Conservation (phyloP, 2,888 invertebrate genomes). For the Ophioninae sp. region DNA sequence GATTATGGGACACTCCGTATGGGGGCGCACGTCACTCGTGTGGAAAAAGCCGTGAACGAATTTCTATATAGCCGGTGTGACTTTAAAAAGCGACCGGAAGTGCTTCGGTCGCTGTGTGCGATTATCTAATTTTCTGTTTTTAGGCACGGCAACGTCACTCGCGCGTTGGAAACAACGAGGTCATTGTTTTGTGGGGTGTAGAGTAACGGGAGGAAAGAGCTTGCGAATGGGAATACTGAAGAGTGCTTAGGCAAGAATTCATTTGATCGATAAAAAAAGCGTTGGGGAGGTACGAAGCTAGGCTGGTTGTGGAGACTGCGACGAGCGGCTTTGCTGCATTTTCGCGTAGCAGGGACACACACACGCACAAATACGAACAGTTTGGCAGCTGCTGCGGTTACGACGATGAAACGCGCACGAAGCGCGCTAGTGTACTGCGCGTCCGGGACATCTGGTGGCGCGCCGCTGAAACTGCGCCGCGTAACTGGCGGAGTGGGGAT, state of each 20-base stretch:
- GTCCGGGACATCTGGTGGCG: constrained; percentile 13
- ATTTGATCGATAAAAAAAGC: constrained; percentile 64
- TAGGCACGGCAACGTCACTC: not conserved
- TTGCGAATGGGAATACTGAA: not conserved
- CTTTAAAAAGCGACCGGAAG: not conserved
- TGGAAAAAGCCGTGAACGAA: not conserved
- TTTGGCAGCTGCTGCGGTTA: not conserved
- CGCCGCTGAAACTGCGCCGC: not conserved
- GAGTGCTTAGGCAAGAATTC: constrained; percentile 55
- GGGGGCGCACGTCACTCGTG: not conserved
- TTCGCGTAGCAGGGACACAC: constrained; percentile 20
- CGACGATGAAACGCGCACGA: not conserved
- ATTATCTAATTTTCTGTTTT: not conserved
- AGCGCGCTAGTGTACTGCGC: not conserved
- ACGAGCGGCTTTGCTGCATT: constrained; percentile 50
- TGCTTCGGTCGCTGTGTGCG: not conserved
- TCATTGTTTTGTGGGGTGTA: constrained; percentile 49
- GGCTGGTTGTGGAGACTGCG: constrained; percentile 45
- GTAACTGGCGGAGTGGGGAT: not conserved
- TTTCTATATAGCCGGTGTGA: not conserved
- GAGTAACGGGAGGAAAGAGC: not conserved
- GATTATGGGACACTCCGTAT: not conserved
- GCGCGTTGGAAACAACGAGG: not conserved
- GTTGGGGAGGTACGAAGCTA: constrained; percentile 27
- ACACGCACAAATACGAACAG: not conserved